These are phyloP conservation scores for Drosophila nikananu DNA, from an alignment of 1,140 invertebrate genomes.

Conservation along the genomic window DNA sequence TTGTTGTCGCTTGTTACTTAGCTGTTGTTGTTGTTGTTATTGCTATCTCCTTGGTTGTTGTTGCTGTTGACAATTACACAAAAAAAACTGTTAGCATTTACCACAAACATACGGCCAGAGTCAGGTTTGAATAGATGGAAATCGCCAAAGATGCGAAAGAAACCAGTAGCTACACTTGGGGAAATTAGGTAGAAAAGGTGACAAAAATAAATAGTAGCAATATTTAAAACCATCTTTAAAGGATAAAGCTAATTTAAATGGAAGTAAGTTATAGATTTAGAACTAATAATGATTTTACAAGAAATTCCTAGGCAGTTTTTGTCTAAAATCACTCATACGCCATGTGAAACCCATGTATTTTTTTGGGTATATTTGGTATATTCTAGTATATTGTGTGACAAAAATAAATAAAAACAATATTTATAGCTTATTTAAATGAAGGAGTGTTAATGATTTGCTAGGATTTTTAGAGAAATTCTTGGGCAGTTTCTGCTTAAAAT, in stretches of 20 bases:
- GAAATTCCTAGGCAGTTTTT: background rate
- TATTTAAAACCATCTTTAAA: background rate
- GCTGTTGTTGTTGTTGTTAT: background rate
- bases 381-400: background rate
- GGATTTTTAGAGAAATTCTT: background rate
- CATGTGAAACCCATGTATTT: too few species aligned
- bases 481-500: background rate
- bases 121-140: slow-evolving; percentile 55
- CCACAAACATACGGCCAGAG: slow-evolving; percentile 69
- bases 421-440: background rate
- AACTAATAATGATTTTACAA: background rate
- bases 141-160: slow-evolving; percentile 29
- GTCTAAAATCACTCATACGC: too few species aligned
- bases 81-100: slow-evolving; percentile 79
- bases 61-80: slow-evolving; percentile 79
- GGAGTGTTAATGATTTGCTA: background rate
- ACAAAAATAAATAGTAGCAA: background rate
- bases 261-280: background rate
- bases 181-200: background rate
- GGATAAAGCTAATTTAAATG: background rate
- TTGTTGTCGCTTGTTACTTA: slow-evolving; percentile 16
- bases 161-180: background rate
- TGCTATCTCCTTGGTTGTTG: slow-evolving; percentile 17
- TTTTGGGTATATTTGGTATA: too few species aligned
- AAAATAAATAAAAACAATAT: background rate